Conservation (phyloP, 2,113 vertebrate species). For the Mungos mungo region DNA sequence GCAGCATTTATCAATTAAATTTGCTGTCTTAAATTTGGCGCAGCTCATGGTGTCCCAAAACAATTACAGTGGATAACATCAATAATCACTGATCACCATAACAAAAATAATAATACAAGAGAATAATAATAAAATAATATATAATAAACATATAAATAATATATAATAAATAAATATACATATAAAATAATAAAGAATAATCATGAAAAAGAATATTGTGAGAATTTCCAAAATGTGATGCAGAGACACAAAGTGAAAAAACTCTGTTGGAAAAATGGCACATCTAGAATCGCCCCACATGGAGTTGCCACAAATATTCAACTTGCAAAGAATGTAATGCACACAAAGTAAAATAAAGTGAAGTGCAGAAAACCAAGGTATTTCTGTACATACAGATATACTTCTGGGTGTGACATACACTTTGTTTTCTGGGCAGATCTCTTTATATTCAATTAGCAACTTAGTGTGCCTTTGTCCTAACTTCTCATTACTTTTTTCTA, state of each 20-base stretch:
- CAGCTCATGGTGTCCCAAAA: not conserved
- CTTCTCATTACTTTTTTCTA: not conserved
- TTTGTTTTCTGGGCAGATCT: not conserved
- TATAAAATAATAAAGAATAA: not conserved
- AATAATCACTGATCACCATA: not conserved
- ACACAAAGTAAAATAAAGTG: not conserved
- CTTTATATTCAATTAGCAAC: not conserved
- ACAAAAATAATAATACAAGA: not conserved
- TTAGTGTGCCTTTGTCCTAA: not conserved
- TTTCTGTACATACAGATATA: not conserved
- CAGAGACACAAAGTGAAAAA: not conserved
- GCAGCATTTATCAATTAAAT: not conserved
- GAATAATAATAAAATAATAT: not conserved
- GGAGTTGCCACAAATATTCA: not conserved
- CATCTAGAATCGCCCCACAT: not conserved
- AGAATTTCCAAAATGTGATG: not conserved
- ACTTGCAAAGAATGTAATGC: not conserved
- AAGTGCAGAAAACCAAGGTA: not conserved
- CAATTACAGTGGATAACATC: not conserved
- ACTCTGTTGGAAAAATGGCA: not conserved
- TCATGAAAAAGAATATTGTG: not conserved
- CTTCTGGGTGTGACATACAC: not conserved
- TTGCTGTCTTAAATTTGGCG: not conserved
- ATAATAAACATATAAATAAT: no score
- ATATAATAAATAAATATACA: no score